Evolutionary conservation across 2,797 vertebrate genomes (phyloP).

Genomic region (Borostomias antarcticus): DNA sequence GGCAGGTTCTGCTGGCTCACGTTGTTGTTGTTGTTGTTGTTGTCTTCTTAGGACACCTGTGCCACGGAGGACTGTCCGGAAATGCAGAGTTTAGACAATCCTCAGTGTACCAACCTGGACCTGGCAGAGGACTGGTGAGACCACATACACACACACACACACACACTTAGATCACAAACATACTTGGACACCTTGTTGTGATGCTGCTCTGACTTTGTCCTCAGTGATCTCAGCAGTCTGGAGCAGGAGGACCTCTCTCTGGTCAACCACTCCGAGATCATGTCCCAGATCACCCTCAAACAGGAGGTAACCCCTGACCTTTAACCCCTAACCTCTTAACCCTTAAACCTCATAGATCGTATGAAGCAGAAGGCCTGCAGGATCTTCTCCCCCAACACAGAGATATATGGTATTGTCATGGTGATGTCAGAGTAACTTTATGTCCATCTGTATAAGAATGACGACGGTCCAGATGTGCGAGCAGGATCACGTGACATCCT

Average conservation of each 20-base stretch:
- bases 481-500: constrained; percentile 85
- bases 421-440: neutral
- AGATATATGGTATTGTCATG: neutral
- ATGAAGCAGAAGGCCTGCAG: no score
- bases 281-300: constrained; percentile 85
- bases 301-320: constrained; percentile 76
- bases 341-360: no score
- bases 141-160: neutral
- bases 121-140: constrained; percentile 30
- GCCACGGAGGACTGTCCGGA: constrained; percentile 67
- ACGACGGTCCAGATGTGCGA: constrained; percentile 74
- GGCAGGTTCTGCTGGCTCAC: neutral
- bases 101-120: constrained; percentile 16
- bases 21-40: neutral
- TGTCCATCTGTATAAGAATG: constrained; percentile 42
- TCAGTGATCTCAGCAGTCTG: constrained; percentile 45
- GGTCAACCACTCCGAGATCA: constrained; percentile 83
- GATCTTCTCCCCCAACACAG: no score
- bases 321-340: neutral
- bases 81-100: constrained; percentile 51
- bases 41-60: constrained; percentile 56
- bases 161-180: neutral
- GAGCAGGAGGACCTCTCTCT: constrained; percentile 85
- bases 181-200: neutral
- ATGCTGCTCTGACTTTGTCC: neutral